These are phyloP conservation scores for Melanotaenia nigrans DNA, from an alignment of 2,797 vertebrate genomes.

Conservation along the genomic window DNA sequence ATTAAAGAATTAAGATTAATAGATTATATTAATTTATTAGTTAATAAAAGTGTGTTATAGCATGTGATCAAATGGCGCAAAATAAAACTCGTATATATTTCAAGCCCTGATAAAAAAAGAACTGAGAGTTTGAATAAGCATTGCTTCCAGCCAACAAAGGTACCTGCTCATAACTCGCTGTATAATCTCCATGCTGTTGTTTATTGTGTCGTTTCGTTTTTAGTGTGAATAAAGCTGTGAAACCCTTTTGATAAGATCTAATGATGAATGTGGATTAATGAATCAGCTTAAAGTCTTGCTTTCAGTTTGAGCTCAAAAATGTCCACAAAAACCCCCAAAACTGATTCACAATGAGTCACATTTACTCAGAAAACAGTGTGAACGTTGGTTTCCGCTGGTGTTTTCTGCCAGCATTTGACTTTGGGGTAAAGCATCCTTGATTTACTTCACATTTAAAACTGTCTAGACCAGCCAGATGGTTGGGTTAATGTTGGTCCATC, in stretches of 20 bases:
- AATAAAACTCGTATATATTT: neutral
- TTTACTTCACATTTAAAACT: slow-evolving; percentile 45
- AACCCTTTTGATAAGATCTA: slow-evolving; percentile 1
- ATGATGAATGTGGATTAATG: slow-evolving; percentile 6
- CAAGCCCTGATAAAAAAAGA: neutral
- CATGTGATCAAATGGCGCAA: neutral
- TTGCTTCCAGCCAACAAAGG: neutral
- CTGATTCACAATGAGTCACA: slow-evolving; percentile 18
- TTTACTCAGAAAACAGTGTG: slow-evolving; percentile 10
- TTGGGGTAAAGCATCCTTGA: slow-evolving; percentile 34
- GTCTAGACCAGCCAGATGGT: slow-evolving; percentile 72
- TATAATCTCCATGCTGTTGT: neutral
- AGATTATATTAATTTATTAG: neutral
- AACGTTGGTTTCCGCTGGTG: slow-evolving; percentile 11
- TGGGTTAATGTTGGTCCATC: slow-evolving; percentile 54
- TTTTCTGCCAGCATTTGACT: slow-evolving; percentile 4
- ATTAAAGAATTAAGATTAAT: neutral
- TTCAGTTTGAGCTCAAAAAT: slow-evolving; percentile 21
- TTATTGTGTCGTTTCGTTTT: neutral
- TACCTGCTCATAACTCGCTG: neutral
- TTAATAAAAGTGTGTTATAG: neutral
- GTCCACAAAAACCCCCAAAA: neutral
- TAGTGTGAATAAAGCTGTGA: neutral
- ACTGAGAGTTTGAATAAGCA: neutral
- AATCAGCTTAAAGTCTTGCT: slow-evolving; percentile 7